Evolutionary conservation across 2,797 vertebrate species (phyloP), one percentile per base, ranked within the genome.

Genomic region (Odontamblyopus lacepedii): DNA sequence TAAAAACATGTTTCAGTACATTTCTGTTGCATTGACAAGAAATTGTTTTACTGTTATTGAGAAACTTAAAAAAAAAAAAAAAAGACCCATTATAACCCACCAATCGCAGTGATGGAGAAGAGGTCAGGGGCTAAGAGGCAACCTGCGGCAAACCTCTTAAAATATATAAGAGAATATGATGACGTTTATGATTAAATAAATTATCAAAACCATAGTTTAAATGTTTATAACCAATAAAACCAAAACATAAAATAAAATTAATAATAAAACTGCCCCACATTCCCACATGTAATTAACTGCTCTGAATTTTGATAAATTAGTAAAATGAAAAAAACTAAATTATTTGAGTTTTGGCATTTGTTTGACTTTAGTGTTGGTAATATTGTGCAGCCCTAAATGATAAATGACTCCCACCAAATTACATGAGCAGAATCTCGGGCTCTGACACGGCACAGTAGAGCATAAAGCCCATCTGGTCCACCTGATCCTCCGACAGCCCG

Each of bases 391-490:
- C 55, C 65, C 65, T 60, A 18, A n/a, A 35, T 63, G 7, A 23
- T 5, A 35, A 5, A 59, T n/a, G 38, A 48, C 15, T 15, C 4
- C 44, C 15, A 3, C 44, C 1, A 69, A 63, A 56, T 75, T 89
- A 93, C 78, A 93, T 85, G 73, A 96, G 89, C 78, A 95, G 89
- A 35, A 94, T 88, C 71, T 96, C 95, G 0, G 96, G 96, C 76
- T 95, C 93, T 9, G 94, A 94, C 26, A 96, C 73, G 0, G 96
- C 95, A 1, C 93, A 93, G 86, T 97, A 99, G 5, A 99, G 91
- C 63, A 91, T 88, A 13, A 95, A 99, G 53, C 98, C 98, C 79
- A 98, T 93, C 89, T 95, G 93, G 6, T 99, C 96, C 0, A 99
- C 94, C 55, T 98, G 95, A 69, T 97, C 95, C 19, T 95, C 95